phyloP scores from a whole-genome alignment of 2,797 vertebrate genomes.

The Prionace glauca region DNA sequence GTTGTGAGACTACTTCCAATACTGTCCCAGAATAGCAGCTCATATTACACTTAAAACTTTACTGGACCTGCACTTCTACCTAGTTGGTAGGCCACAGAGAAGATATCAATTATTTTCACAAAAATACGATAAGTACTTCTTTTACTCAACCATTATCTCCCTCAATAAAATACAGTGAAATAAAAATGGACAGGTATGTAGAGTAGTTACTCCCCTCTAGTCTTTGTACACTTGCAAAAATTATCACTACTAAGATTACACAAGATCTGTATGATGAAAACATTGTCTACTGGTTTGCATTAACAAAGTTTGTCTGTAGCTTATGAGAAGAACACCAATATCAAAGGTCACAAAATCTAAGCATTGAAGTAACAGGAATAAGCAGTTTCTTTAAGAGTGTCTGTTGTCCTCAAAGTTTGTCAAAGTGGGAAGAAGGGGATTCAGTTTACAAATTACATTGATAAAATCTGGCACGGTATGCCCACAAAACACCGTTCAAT shows the following conservation, averaged over 20 bases:
- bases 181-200: not conserved
- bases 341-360: constrained; percentile 5
- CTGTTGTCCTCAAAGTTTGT: not conserved
- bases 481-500: not conserved
- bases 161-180: not conserved
- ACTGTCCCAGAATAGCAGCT: not conserved
- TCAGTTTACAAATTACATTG: not conserved
- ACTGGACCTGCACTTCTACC: constrained; percentile 20
- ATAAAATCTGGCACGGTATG: not conserved
- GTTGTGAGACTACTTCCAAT: not conserved
- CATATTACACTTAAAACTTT: not conserved
- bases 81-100: not conserved
- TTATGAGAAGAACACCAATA: constrained; percentile 11
- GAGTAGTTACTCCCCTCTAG: not conserved
- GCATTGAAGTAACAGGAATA: constrained; percentile 8
- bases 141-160: not conserved
- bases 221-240: not conserved
- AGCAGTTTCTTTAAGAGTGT: not conserved
- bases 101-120: not conserved
- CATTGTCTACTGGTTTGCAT: not conserved
- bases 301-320: constrained; percentile 24
- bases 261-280: not conserved
- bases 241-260: not conserved
- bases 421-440: not conserved
- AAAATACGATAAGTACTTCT: not conserved